Conservation (phyloP, 2,113 vertebrate species). For the Theropithecus gelada region DNA sequence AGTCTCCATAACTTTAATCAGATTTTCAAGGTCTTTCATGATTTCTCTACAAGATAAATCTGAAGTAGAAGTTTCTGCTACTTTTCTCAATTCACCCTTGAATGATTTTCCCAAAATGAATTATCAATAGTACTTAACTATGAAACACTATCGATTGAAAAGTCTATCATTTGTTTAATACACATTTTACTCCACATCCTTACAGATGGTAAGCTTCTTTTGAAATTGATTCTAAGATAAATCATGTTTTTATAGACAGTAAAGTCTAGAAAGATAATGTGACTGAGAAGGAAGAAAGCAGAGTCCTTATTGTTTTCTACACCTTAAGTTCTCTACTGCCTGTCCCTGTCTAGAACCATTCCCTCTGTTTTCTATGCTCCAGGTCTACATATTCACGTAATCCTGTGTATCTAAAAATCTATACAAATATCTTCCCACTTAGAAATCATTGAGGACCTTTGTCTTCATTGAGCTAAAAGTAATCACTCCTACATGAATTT, state of each 20-base stretch:
- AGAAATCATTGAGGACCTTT: background rate
- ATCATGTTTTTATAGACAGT: background rate
- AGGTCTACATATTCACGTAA: background rate
- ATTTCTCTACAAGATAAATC: background rate
- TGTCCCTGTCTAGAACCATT: background rate
- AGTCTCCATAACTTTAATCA: background rate
- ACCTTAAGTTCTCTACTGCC: no score
- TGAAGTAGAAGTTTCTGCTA: background rate
- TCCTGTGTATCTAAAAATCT: background rate
- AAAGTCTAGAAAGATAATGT: background rate
- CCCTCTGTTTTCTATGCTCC: background rate
- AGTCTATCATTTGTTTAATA: background rate
- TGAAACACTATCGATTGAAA: background rate
- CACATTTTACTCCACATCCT: background rate
- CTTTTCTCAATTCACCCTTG: background rate
- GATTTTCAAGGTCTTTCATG: background rate
- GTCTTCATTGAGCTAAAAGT: background rate
- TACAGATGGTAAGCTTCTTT: background rate
- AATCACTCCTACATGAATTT: background rate
- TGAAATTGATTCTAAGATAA: background rate
- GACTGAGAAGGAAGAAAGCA: background rate
- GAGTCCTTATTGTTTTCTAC: background rate
- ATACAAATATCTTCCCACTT: background rate
- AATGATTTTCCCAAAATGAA: background rate
- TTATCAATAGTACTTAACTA: background rate